phyloP scores from a whole-genome alignment of 2,113 vertebrate genomes.

The Myocastor coypus region DNA sequence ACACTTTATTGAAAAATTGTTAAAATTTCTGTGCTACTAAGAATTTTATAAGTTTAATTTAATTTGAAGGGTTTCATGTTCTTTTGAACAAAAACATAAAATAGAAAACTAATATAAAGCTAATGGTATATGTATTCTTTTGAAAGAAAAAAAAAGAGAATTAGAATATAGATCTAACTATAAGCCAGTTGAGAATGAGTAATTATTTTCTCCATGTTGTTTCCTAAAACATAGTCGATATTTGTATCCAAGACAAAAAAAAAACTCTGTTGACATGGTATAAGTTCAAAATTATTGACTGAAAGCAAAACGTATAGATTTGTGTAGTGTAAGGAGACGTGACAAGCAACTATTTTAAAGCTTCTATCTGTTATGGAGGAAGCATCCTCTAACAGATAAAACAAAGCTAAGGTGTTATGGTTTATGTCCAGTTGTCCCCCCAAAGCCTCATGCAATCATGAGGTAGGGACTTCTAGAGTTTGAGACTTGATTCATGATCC shows the following conservation, averaged over 20 bases:
- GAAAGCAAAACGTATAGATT: background rate
- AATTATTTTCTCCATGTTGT: background rate
- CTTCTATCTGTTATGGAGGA: background rate
- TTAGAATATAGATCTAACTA: background rate
- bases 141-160: background rate
- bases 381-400: background rate
- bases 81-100: background rate
- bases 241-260: background rate
- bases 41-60: background rate
- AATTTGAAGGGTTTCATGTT: background rate
- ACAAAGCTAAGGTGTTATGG: too few relatives aligned
- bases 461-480: too few relatives aligned
- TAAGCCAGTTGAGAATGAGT: background rate
- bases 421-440: too few relatives aligned
- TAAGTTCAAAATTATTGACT: slow-evolving; percentile 17
- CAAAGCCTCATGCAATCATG: too few relatives aligned
- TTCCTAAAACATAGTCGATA: background rate
- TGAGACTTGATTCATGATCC: too few relatives aligned
- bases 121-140: background rate
- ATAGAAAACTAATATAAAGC: background rate
- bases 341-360: background rate
- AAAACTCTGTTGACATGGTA: background rate
- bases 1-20: background rate
- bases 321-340: background rate
- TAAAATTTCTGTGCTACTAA: background rate